These are phyloP conservation scores for Phalacrocorax brasilianus DNA, from an alignment of 2,113 vertebrate genomes.

Conservation along the genomic window DNA sequence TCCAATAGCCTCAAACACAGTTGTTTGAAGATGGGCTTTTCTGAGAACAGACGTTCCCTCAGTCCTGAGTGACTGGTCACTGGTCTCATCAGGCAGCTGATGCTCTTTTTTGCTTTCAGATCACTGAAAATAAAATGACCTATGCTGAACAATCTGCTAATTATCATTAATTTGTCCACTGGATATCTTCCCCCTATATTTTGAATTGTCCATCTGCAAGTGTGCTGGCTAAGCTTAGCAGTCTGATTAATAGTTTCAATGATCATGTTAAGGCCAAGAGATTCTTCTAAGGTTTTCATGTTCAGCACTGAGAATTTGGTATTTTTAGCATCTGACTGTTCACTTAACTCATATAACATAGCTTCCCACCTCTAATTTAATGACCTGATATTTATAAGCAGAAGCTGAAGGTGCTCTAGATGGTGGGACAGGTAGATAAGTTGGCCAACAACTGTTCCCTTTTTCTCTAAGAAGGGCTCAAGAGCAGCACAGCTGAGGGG, in stretches of 20 bases:
- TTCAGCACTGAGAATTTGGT: background rate
- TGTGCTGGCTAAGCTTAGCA: slow-evolving; percentile 22
- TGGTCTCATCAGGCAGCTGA: background rate
- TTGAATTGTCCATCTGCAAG: slow-evolving; percentile 44
- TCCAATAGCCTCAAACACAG: background rate
- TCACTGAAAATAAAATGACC: background rate
- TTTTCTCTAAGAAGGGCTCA: background rate
- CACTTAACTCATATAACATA: background rate
- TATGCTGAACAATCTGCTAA: background rate
- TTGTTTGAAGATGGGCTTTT: background rate
- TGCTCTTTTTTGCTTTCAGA: background rate
- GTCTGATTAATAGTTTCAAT: slow-evolving; percentile 31
- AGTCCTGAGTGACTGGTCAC: background rate
- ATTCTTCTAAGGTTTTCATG: background rate
- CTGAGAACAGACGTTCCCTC: background rate
- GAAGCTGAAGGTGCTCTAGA: background rate
- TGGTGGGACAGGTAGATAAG: background rate
- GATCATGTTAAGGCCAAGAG: background rate
- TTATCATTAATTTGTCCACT: slow-evolving; percentile 35
- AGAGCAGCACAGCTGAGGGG: background rate
- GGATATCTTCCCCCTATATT: slow-evolving; percentile 1
- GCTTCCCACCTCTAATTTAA: background rate
- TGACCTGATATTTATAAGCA: background rate
- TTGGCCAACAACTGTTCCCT: background rate
- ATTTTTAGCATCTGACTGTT: background rate